Evolutionary conservation across 2,113 vertebrate genomes (phyloP), one percentile per base, ranked within the genome.

Genomic region (Leucopternis melanops): DNA sequence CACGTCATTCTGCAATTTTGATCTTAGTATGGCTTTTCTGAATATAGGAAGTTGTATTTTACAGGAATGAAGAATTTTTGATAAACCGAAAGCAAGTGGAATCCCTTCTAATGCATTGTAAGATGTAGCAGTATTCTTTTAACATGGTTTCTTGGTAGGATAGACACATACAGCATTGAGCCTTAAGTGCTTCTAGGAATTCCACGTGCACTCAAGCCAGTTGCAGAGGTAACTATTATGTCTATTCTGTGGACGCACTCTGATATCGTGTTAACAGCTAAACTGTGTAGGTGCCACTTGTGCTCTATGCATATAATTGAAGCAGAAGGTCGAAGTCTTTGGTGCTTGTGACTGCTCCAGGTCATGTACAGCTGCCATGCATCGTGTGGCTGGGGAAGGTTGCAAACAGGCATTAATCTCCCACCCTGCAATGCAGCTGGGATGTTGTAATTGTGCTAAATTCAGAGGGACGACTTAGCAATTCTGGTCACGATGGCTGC

Each of bases 261-360:
- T 38, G 55, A 2, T 9, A 5, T 1, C 0, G 5, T 5, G 59
- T 3, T 70, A 54, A 14, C 19, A 42, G 13, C 45, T 36, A 4
- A 49, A 26, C 26, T 11, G 19, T 12, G 47, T 3, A 5, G 40
- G 52, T 58, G 55, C 38, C 5, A 3, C 42, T 21, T 4, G 8
- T 9, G 27, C 71, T 55, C 4, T 10, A 1, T 5, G 45, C 6
- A 0, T 9, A 6, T 23, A 15, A 5, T 1, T 26, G 69, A 5
- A 63, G 58, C 22, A 29, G 31, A 44, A 50, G 20, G 44, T 72
- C 59, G 0, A 0, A 22, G 65, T 9, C 59, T 40, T 26, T 16
- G 11, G 49, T 26, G 71, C n/a, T 55, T 3, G 4, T 16, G 77
- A 20, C 54, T 50, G 52, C 11, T 45, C n/a, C 44, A 14, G 82